Percentiles rank a stretch among this genome's conserved stretches.
Evolutionary conservation across 2,888 invertebrate genomes (phyloP).

Genomic region (Mantis religiosa): DNA sequence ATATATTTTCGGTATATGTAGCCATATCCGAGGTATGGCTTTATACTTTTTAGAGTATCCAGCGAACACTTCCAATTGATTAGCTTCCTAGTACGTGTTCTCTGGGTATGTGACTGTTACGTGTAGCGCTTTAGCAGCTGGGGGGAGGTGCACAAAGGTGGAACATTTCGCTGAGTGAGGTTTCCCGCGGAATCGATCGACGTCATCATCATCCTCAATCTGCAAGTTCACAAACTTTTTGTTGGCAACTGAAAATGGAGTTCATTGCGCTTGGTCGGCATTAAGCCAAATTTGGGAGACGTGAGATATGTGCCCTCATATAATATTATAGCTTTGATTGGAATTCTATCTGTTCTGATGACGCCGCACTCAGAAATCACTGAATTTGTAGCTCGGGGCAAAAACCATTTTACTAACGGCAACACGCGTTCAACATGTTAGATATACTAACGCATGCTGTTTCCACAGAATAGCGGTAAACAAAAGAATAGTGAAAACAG

Average conservation of each 20-base stretch:
- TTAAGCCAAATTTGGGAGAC: neutral
- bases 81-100: no score
- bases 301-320: neutral
- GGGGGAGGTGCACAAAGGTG: neutral
- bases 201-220: neutral
- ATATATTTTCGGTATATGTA: no score
- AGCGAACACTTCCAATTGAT: no score
- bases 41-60: no score
- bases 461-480: no score
- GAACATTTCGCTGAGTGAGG: neutral
- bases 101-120: no score
- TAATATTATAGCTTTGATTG: neutral
- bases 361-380: neutral
- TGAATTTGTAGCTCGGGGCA: neutral
- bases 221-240: slow-evolving; percentile 5
- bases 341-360: neutral
- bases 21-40: no score
- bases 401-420: neutral
- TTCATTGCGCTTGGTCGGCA: neutral
- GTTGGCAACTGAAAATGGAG: neutral
- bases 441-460: no score
- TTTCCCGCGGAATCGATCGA: neutral
- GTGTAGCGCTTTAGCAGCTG: no score
- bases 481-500: no score
- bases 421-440: no score